Evolutionary conservation across 2,797 vertebrate species (phyloP), one percentile per base, ranked within the genome.

Genomic region (Chelon labrosus): DNA sequence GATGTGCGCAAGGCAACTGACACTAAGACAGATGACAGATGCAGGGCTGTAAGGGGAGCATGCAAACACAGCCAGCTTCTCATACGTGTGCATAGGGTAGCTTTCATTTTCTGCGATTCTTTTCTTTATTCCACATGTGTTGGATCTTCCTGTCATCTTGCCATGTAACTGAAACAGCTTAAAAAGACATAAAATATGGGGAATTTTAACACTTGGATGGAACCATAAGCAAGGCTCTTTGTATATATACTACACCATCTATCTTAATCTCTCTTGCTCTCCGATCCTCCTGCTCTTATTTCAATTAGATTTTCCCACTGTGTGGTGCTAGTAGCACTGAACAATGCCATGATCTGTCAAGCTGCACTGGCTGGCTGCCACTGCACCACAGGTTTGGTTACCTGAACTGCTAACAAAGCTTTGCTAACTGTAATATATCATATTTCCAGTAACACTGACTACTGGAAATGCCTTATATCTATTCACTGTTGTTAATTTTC

Each of bases 121-220:
- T 46, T 16, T 55, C 12, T 12, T 2, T n/a, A 35, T 57, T 25
- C 13, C 47, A 58, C 4, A 47, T 47, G 38, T 10, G 25, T 27
- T 7, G 39, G 12, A 51, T 52, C 10, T 31, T 50, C 13, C 3
- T 63, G 17, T 58, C 10, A 35, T 19, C 31, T 22, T 44, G 17
- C 16, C 16, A 4, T 10, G 35, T 2, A 25, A 42, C 19, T 22
- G 12, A 50, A 37, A 49, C 35, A 4, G 25, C 39, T 17, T 27
- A 38, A 61, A 74, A 51, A 52, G 22, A 52, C n/a, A 19, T 12
- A 35, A 66, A 62, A 66, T 38, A 62, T 38, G 25, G 11, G 44
- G 52, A 80, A 35, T 58, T 41, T 41, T n/a, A 69, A 22, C 49
- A 64, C 62, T 58, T 44, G 19, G 31, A 68, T 39, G n/a, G 19